Base-by-base conservation (phyloP, 2,888 invertebrate genomes). In the Lottia gigantea region DNA sequence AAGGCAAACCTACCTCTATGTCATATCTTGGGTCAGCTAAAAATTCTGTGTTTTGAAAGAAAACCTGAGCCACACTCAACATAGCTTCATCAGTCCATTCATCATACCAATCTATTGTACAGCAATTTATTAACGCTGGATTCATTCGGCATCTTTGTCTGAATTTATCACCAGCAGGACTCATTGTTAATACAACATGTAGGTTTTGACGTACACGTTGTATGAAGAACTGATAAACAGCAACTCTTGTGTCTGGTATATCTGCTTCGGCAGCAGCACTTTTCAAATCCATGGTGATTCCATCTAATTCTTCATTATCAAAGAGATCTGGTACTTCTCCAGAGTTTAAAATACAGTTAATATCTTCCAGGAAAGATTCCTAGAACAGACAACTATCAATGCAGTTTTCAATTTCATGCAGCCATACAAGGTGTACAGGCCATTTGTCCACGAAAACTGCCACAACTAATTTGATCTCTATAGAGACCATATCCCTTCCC, bases 61-160 rank as follows among this genome's bases (percentile, higher is more conserved):
- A 88, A n/a, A 85, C 84, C 16, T 82, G 79, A 16, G 88, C 87
- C 14, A 88, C 88, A 77, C 83, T 83, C 25, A 86, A 71, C 87
- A 88, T 87, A 68, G 88, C 88, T 68, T 83, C 83, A 14, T 83
- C 81, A 12, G 83, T 82, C 88, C 88, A 88, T 63, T 88, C 87
- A 70, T 85, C 83, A 71, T 84, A 88, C 88, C 88, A 88, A 79
- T 88, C 88, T 26, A 88, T 88, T 0, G 88, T 88, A 73, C 88
- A 88, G 76, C 88, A 88, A 81, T 87, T 88, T 72, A 88, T 86
- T 49, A 88, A 80, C 1, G 88, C 85, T 3, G 88, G 88, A 69
- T 88, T 87, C 84, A 87, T 86, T 4, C 88, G 83, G 71, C 88
- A 88, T 19, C 87, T 79, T 74, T 87, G 86, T 6, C 88, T 82